Conservation (phyloP, 2,888 invertebrate genomes). For the Aphodius sticticus region DNA sequence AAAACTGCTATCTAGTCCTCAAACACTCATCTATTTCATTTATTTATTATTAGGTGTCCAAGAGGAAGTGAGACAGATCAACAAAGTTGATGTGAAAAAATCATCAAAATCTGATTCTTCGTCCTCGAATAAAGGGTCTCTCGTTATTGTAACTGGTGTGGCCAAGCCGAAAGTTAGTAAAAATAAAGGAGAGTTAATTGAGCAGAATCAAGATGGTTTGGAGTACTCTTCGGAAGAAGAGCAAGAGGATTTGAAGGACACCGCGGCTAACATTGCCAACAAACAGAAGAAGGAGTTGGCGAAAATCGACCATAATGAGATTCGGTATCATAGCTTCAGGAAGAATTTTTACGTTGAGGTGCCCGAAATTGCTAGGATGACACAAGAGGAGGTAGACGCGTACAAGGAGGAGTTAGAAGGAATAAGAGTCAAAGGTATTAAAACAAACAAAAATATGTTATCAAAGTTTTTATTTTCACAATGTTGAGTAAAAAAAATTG, state of each 20-base stretch:
- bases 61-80: conserved; percentile 83
- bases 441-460: conserved; percentile 33
- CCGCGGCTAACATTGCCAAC: conserved; percentile 86
- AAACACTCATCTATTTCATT: conserved; percentile 13
- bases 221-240: conserved; percentile 99
- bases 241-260: conserved; percentile 91
- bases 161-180: conserved; percentile 81
- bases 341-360: conserved; percentile 98
- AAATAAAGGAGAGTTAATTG: conserved; percentile 97
- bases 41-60: conserved; percentile 61
- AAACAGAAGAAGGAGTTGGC: conserved; percentile 93
- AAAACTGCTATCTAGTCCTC: conserved; percentile 26
- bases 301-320: conserved; percentile 88
- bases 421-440: conserved; percentile 86
- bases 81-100: conserved; percentile 72
- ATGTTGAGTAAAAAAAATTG: too few species aligned
- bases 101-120: conserved; percentile 56
- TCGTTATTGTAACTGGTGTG: conserved; percentile 84
- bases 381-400: conserved; percentile 82
- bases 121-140: conserved; percentile 65
- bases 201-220: conserved; percentile 97
- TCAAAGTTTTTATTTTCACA: too few species aligned
- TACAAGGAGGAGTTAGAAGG: conserved; percentile 92
- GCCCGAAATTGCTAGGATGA: conserved; percentile 94
- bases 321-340: conserved; percentile 88